Conservation (phyloP, 2,113 vertebrate species). For the Struthio camelus region DNA sequence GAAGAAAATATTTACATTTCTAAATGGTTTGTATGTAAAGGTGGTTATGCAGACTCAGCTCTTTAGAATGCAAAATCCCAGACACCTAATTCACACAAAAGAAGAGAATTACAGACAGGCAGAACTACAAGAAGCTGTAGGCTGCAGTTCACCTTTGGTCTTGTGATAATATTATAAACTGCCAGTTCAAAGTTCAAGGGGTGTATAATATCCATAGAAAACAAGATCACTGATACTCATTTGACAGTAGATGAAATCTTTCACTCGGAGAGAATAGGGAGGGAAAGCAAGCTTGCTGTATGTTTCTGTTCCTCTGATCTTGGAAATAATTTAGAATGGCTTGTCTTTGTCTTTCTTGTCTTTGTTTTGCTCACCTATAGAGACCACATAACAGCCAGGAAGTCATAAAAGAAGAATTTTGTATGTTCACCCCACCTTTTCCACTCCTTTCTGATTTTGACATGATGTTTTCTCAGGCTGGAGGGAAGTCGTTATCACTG, state of each 20-base stretch:
- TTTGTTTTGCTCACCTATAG: background rate
- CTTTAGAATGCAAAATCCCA: background rate
- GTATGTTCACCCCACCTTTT: background rate
- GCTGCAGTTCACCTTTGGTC: background rate
- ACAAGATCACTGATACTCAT: background rate
- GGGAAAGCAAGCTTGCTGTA: background rate
- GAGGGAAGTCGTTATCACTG: background rate
- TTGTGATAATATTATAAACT: background rate
- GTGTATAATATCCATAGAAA: background rate
- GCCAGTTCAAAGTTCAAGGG: background rate
- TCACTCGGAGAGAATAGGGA: background rate
- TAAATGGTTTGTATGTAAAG: background rate
- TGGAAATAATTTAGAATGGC: background rate
- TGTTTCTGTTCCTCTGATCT: background rate
- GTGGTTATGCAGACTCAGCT: background rate
- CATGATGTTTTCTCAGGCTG: background rate
- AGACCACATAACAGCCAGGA: no score
- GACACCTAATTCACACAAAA: background rate
- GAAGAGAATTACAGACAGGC: background rate
- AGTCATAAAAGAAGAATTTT: background rate
- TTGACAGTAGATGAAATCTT: background rate
- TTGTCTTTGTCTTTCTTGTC: no score
- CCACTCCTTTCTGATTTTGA: background rate
- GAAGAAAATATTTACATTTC: background rate
- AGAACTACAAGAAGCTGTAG: background rate